These are phyloP conservation scores for Odontesthes bonariensis DNA, from an alignment of 2,113 vertebrate species.

Conservation along the genomic window DNA sequence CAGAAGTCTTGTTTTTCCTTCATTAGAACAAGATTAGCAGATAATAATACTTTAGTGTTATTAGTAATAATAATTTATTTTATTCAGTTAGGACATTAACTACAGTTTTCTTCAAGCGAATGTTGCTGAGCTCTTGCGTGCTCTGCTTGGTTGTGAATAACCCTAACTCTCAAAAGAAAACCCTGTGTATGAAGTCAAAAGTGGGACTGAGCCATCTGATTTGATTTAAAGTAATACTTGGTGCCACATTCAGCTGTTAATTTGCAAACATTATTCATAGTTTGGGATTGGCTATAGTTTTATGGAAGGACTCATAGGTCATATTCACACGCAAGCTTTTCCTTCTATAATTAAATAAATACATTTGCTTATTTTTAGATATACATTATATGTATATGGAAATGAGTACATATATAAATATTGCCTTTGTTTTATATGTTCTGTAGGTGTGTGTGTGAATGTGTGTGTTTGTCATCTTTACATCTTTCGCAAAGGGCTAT, in stretches of 20 bases:
- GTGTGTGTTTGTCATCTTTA: neutral
- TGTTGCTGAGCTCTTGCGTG: neutral
- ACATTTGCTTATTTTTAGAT: no score
- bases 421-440: neutral
- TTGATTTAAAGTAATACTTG: conserved; percentile 22
- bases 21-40: no score
- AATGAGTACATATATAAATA: neutral
- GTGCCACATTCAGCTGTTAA: conserved; percentile 2
- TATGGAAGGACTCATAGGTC: no score
- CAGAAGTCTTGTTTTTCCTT: no score
- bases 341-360: no score
- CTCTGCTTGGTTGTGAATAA: conserved; percentile 8
- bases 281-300: no score
- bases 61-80: no score
- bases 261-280: conserved; percentile 3
- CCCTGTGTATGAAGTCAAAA: neutral
- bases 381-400: no score
- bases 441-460: neutral
- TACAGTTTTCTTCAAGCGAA: neutral
- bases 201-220: conserved; percentile 23
- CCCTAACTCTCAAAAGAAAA: conserved; percentile 7
- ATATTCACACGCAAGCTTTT: no score
- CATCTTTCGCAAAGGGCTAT: conserved; percentile 5
- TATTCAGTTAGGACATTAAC: no score
- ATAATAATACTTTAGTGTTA: no score